A percentile compares a stretch with the other conserved stretches of the same genome.
phyloP scores from a whole-genome alignment of 2,797 vertebrate genomes.

The Gymnopithys bicolor region DNA sequence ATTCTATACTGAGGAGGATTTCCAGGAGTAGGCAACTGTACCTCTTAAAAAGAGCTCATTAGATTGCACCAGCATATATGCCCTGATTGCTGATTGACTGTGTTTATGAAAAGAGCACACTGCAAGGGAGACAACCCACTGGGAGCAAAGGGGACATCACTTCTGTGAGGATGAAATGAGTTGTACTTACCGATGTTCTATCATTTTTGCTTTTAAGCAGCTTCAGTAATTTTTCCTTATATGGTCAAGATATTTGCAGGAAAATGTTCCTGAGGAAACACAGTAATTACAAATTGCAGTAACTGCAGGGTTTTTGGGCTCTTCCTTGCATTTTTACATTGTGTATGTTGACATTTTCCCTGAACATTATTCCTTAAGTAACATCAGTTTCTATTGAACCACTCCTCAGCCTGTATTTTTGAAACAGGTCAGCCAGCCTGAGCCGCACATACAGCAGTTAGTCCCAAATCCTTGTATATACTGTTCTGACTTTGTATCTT shows the following conservation, averaged over 20 bases:
- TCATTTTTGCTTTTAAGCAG: neutral
- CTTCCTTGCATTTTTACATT: neutral
- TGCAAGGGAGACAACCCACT: neutral
- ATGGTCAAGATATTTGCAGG: neutral
- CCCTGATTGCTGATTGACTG: neutral
- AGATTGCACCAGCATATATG: neutral
- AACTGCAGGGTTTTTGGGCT: neutral
- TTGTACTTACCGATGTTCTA: neutral
- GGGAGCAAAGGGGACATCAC: neutral
- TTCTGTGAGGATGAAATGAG: neutral
- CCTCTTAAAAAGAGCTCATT: neutral
- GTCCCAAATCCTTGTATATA: neutral
- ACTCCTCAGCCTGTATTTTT: neutral
- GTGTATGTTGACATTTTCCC: neutral
- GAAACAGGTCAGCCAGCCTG: neutral
- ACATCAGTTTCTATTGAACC: neutral
- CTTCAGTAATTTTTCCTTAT: neutral
- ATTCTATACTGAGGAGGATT: neutral
- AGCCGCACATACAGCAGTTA: accelerated
- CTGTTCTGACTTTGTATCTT: neutral
- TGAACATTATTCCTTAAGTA: neutral
- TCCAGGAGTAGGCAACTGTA: neutral
- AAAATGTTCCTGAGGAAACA: neutral
- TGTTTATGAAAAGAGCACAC: neutral
- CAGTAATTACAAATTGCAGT: neutral